These are phyloP conservation scores for Mimas tiliae DNA, from an alignment of 2,888 invertebrate genomes.

Conservation along the genomic window DNA sequence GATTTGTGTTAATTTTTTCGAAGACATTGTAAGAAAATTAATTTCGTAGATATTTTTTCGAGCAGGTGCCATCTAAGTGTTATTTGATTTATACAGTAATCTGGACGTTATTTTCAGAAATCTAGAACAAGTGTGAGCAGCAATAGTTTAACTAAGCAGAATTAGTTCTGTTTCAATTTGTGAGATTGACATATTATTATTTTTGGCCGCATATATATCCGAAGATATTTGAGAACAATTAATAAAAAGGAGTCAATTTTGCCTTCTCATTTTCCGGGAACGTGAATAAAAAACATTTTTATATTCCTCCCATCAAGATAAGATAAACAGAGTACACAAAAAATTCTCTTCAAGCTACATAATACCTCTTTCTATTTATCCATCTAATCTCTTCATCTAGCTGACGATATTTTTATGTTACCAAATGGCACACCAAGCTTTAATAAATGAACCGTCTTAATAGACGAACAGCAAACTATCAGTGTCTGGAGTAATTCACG, in stretches of 20 bases:
- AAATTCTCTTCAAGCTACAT: not conserved
- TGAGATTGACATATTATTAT: too few relatives aligned
- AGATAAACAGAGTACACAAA: not conserved
- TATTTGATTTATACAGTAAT: not conserved
- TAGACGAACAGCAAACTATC: not conserved
- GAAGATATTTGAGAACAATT: not conserved
- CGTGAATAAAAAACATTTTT: not conserved
- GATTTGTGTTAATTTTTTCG: not conserved
- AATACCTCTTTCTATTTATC: not conserved
- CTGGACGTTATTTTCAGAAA: too few relatives aligned
- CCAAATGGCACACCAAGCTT: not conserved
- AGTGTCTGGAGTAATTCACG: conserved; percentile 19
- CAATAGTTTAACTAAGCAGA: too few relatives aligned
- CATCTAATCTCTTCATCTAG: conserved; percentile 3
- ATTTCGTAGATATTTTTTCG: not conserved
- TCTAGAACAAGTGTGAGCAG: too few relatives aligned
- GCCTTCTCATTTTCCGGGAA: not conserved
- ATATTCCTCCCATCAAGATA: not conserved
- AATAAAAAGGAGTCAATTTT: not conserved
- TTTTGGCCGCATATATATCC: not conserved
- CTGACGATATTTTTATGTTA: not conserved
- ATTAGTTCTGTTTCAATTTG: too few relatives aligned
- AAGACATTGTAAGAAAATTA: not conserved
- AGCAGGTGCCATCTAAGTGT: not conserved
- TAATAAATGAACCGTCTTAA: conserved; percentile 3